Evolutionary conservation across 2,113 vertebrate species (phyloP).

Genomic region (Erpornis zantholeuca): DNA sequence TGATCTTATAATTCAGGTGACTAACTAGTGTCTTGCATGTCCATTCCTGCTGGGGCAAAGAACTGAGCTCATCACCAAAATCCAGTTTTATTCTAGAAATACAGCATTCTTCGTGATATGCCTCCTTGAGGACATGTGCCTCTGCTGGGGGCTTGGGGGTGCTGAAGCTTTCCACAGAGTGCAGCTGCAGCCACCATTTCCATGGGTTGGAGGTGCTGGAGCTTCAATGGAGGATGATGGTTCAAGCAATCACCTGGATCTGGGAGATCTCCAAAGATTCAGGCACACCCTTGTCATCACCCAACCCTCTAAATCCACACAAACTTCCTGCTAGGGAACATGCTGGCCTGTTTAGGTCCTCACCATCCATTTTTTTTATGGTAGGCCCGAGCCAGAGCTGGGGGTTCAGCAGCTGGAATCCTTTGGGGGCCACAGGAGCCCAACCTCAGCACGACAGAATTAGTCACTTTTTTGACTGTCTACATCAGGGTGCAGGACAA

Average conservation of each 20-base stretch:
- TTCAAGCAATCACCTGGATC: not conserved
- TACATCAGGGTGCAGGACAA: accelerated
- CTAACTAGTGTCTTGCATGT: not conserved
- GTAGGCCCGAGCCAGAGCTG: not conserved
- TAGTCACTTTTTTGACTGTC: not conserved
- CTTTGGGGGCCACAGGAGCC: not conserved
- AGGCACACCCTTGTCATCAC: not conserved
- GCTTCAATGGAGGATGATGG: not conserved
- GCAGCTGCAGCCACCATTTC: not conserved
- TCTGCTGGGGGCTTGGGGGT: not conserved
- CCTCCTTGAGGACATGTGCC: accelerated
- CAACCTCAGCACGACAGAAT: not conserved
- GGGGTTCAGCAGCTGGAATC: not conserved
- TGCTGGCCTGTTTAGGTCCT: not conserved
- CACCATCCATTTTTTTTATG: accelerated
- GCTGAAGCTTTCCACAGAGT: not conserved
- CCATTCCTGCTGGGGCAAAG: not conserved
- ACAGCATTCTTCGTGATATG: not conserved
- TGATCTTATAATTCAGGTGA: not conserved
- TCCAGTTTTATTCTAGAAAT: not conserved
- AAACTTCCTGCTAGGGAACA: accelerated
- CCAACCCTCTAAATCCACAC: accelerated
- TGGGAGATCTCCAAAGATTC: not conserved
- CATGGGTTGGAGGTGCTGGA: not conserved
- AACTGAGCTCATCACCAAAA: not conserved